Evolutionary conservation across 2,888 invertebrate genomes (phyloP).

Genomic region (Acronicta alni): DNA sequence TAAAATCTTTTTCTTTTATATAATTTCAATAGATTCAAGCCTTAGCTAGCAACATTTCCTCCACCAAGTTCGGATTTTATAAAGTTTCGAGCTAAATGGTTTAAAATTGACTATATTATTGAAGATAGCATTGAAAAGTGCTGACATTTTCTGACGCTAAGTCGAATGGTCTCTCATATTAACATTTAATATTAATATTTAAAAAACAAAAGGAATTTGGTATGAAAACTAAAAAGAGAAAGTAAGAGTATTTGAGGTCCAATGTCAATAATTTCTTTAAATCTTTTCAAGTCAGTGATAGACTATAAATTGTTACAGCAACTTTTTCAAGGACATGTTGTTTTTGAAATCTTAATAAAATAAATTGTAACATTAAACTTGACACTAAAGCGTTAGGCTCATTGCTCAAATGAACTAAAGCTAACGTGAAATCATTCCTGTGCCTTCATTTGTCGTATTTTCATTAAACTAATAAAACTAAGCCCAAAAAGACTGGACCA

Average conservation of each 20-base stretch:
- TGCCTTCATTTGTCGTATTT: conserved; percentile 57
- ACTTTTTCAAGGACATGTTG: background rate
- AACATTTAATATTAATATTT: no score
- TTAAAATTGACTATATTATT: background rate
- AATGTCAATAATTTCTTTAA: background rate
- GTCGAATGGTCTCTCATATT: background rate
- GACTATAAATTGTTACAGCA: background rate
- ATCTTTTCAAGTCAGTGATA: background rate
- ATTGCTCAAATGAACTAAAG: conserved; percentile 19
- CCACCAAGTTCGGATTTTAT: background rate
- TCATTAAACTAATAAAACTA: conserved; percentile 26
- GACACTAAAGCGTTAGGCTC: background rate
- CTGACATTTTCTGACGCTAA: background rate
- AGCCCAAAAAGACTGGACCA: conserved; percentile 63
- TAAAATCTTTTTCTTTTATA: no score
- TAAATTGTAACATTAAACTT: background rate
- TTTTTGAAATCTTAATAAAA: background rate
- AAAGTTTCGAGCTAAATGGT: no score
- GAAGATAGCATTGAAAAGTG: background rate
- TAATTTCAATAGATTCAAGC: no score
- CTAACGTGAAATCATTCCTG: conserved; percentile 31
- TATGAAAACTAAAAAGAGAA: no score
- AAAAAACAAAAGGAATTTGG: no score
- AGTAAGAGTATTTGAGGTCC: no score
- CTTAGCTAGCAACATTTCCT: background rate